A percentile compares a stretch with the other conserved stretches of the same genome.
Evolutionary conservation across 2,888 invertebrate genomes (phyloP).

Genomic region (Cyrtodaria siliqua): DNA sequence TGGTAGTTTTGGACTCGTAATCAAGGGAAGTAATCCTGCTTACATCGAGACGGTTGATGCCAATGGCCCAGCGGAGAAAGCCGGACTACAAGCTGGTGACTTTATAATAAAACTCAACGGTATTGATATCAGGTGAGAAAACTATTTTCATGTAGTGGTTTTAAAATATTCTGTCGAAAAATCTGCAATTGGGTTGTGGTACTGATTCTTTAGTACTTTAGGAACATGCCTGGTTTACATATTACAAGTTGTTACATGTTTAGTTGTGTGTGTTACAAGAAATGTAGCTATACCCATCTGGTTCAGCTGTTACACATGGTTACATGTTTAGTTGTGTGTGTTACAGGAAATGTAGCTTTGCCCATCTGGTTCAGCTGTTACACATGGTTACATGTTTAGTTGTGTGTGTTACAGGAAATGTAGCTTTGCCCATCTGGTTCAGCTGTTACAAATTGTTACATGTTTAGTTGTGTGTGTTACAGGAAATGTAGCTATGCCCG

Average conservation of each 20-base stretch:
- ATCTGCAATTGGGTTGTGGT: too few relatives aligned
- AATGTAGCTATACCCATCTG: background rate
- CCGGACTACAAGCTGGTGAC: slow-evolving; percentile 82
- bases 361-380: background rate
- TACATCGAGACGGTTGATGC: slow-evolving; percentile 82
- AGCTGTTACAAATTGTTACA: slow-evolving; percentile 65
- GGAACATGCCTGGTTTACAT: too few relatives aligned
- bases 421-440: slow-evolving; percentile 80
- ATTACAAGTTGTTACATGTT: too few relatives aligned
- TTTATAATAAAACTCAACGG: slow-evolving; percentile 83
- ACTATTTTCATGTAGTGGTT: too few relatives aligned
- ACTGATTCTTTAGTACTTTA: too few relatives aligned
- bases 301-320: background rate
- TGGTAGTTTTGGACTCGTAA: slow-evolving; percentile 84
- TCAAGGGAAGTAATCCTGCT: slow-evolving; percentile 84
- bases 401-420: slow-evolving; percentile 71
- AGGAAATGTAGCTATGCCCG: too few relatives aligned
- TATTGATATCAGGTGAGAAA: slow-evolving; percentile 83
- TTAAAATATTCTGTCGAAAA: too few relatives aligned
- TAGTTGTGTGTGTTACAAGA: background rate
- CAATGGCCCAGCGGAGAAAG: slow-evolving; percentile 83
- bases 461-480: too few relatives aligned
- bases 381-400: too few relatives aligned
- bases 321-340: background rate
- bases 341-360: background rate